A percentile compares a stretch with the other conserved stretches of the same genome.
These are phyloP conservation scores for Desoria tigrina DNA, from an alignment of 2,888 invertebrate genomes.

Conservation along the genomic window DNA sequence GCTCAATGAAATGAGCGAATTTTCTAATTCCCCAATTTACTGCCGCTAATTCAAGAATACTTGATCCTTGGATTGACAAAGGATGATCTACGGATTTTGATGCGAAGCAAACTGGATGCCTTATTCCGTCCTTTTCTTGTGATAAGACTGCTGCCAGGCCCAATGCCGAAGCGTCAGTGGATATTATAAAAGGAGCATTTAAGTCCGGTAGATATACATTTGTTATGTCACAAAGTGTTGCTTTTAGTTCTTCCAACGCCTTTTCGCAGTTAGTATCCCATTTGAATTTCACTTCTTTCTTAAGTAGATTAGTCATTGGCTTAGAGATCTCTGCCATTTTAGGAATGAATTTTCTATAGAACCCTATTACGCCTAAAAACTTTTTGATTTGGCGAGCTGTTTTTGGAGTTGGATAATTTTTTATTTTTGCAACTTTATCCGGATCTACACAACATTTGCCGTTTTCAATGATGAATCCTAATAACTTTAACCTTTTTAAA, in stretches of 20 bases:
- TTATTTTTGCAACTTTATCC: slow-evolving; percentile 49
- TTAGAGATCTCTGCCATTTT: slow-evolving; percentile 24
- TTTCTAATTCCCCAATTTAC: slow-evolving; percentile 15
- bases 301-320: slow-evolving; percentile 32
- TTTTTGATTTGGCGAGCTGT: slow-evolving; percentile 23
- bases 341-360: slow-evolving; percentile 37
- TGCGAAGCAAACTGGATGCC: slow-evolving; percentile 18
- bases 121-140: slow-evolving; percentile 12
- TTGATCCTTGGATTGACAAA: slow-evolving; percentile 7
- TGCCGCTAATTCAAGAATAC: slow-evolving; percentile 21
- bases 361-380: slow-evolving; percentile 38
- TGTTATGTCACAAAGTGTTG: slow-evolving; percentile 30
- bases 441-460: slow-evolving; percentile 56
- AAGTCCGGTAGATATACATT: slow-evolving; percentile 40
- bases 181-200: slow-evolving; percentile 11
- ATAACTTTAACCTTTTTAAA: slow-evolving; percentile 51
- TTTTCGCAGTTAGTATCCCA: slow-evolving; percentile 25
- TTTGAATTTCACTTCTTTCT: slow-evolving; percentile 26
- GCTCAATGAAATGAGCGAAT: slow-evolving; percentile 57
- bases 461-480: slow-evolving; percentile 56
- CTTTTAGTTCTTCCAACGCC: slow-evolving; percentile 27
- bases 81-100: slow-evolving; percentile 1
- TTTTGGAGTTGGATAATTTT: slow-evolving; percentile 33
- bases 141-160: slow-evolving; percentile 10
- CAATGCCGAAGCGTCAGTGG: background rate